These are phyloP conservation scores for Hirtodrosophila confusa DNA, from an alignment of 2,888 invertebrate species.

Conservation along the genomic window DNA sequence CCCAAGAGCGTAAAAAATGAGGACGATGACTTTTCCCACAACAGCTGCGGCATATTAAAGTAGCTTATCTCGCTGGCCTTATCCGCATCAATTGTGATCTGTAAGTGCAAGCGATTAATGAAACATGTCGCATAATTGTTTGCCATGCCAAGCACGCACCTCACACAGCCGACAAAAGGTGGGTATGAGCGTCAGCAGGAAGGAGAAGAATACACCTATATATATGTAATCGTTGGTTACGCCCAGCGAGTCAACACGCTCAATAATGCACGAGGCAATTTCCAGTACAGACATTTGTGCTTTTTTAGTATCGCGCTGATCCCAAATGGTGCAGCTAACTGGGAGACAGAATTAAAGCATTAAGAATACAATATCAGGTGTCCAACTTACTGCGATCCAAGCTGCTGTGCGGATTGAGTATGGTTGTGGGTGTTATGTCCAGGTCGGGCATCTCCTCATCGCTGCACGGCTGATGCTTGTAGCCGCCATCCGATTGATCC, in stretches of 20 bases:
- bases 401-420: constrained; percentile 89
- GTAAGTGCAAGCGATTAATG: constrained; percentile 3
- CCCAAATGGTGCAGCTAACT: constrained; percentile 99
- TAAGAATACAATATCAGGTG: not conserved
- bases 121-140: not conserved
- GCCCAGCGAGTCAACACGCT: constrained; percentile 93
- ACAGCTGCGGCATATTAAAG: constrained; percentile 82
- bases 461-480: constrained; percentile 84
- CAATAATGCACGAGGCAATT: constrained; percentile 97
- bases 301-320: constrained; percentile 94
- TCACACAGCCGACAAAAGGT: constrained; percentile 85
- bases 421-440: constrained; percentile 89
- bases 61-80: constrained; percentile 83
- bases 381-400: constrained; percentile 89
- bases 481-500: constrained; percentile 87
- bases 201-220: constrained; percentile 87
- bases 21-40: constrained; percentile 83
- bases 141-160: constrained; percentile 48
- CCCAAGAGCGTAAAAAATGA: constrained; percentile 84
- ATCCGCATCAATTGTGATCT: constrained; percentile 82
- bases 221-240: constrained; percentile 92
- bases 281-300: constrained; percentile 97
- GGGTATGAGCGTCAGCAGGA: constrained; percentile 87
- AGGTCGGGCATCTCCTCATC: constrained; percentile 86
- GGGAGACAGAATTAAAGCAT: constrained; percentile 6